These are phyloP conservation scores for Athene noctua DNA, from an alignment of 2,113 vertebrate species.

Conservation along the genomic window DNA sequence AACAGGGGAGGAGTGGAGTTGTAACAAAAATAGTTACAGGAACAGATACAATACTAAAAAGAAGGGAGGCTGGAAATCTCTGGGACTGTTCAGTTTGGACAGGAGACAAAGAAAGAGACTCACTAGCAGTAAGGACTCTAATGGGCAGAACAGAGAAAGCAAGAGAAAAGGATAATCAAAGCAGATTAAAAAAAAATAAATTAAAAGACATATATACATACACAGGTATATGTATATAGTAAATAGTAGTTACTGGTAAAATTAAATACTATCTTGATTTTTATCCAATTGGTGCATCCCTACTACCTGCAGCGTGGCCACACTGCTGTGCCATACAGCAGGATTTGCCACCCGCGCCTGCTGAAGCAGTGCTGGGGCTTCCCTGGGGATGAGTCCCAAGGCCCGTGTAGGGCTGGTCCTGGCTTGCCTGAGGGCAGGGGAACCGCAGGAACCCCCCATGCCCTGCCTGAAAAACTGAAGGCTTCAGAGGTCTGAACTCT, in stretches of 20 bases:
- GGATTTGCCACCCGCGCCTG: neutral
- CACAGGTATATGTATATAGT: too few species aligned
- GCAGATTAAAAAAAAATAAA: neutral
- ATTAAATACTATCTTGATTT: neutral
- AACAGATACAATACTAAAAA: neutral
- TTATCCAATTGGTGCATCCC: neutral
- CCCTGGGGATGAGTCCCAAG: neutral
- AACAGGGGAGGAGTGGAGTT: neutral
- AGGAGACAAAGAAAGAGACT: neutral
- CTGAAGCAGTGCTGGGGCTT: neutral
- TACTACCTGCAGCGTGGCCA: fast-evolving
- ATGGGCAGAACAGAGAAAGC: neutral
- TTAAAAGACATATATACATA: neutral
- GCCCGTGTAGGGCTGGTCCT: neutral
- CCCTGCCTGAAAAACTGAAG: neutral
- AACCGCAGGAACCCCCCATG: neutral
- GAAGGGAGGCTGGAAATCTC: neutral
- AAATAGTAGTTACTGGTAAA: neutral
- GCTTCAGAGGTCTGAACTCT: neutral
- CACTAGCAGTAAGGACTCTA: neutral
- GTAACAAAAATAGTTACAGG: neutral
- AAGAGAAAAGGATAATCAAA: neutral
- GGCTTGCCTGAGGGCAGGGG: neutral
- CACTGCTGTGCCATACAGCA: fast-evolving
- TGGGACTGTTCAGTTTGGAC: neutral